phyloP scores from a whole-genome alignment of 64 coral and sea anemone species.

The Actinia tenebrosa region DNA sequence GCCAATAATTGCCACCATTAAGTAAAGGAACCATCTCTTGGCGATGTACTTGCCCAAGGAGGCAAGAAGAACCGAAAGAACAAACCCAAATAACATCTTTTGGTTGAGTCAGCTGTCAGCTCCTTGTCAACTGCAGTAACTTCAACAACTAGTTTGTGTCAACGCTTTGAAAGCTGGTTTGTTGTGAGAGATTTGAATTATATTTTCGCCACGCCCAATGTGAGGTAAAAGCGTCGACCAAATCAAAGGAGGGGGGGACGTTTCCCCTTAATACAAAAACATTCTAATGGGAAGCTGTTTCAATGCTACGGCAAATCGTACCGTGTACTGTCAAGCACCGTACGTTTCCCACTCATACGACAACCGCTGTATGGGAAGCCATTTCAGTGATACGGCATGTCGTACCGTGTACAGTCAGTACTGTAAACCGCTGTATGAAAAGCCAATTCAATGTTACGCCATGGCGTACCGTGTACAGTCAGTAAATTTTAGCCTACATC shows the following conservation, averaged over 20 bases:
- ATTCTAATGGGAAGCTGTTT: too few relatives aligned
- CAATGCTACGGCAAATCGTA: too few relatives aligned
- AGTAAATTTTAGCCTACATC: too few relatives aligned
- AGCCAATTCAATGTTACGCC: too few relatives aligned
- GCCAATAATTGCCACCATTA: slow-evolving; percentile 15
- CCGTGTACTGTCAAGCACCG: too few relatives aligned
- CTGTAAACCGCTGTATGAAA: too few relatives aligned
- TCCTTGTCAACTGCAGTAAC: not conserved
- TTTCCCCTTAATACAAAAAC: too few relatives aligned
- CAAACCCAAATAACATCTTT: slow-evolving; percentile 18
- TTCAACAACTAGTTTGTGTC: not conserved
- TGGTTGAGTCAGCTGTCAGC: not conserved
- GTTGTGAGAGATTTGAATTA: not conserved
- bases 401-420: too few relatives aligned
- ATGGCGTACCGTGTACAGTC: too few relatives aligned
- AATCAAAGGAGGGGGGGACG: not conserved
- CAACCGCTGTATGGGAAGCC: too few relatives aligned
- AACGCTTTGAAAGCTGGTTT: not conserved
- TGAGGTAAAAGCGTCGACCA: not conserved
- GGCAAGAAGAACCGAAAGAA: slow-evolving; percentile 2
- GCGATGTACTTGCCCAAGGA: slow-evolving; percentile 20
- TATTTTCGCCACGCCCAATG: not conserved
- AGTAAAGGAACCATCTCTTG: slow-evolving; percentile 19
- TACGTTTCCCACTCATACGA: too few relatives aligned
- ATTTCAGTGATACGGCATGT: too few relatives aligned